These are phyloP conservation scores for Campaea margaritaria DNA, from an alignment of 2,888 invertebrate species.

Conservation along the genomic window DNA sequence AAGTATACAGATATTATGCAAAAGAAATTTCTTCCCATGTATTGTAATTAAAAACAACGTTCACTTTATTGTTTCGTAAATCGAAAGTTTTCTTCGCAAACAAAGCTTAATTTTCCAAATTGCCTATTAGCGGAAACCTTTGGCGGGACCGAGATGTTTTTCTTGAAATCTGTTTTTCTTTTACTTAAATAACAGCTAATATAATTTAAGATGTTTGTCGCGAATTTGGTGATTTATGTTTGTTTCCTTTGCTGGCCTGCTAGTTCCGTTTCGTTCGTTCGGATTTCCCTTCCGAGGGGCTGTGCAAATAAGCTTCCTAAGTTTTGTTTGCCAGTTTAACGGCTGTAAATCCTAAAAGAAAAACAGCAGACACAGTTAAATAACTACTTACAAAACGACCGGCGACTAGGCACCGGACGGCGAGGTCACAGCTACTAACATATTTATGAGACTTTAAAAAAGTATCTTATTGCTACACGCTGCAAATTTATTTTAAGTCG, in stretches of 20 bases:
- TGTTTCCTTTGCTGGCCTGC: constrained; percentile 68
- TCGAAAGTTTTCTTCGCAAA: constrained; percentile 64
- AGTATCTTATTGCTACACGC: constrained; percentile 36
- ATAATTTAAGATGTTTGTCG: constrained; percentile 70
- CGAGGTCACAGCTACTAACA: constrained; percentile 59
- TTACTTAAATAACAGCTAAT: constrained; percentile 64
- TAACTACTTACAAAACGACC: constrained; percentile 17
- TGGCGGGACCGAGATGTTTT: constrained; percentile 54
- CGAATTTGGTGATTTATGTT: constrained; percentile 78
- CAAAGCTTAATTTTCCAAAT: constrained; percentile 64
- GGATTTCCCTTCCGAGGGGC: constrained; percentile 74
- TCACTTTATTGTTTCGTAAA: constrained; percentile 57
- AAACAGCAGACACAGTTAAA: constrained; percentile 52
- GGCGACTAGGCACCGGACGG: constrained; percentile 34
- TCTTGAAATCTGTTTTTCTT: constrained; percentile 64
- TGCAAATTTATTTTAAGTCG: constrained; percentile 40
- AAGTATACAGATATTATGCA: constrained; percentile 16
- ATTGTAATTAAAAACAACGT: constrained; percentile 57
- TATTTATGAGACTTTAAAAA: constrained; percentile 65
- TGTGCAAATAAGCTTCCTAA: constrained; percentile 76
- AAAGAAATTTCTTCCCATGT: constrained; percentile 26
- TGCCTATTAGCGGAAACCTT: constrained; percentile 60
- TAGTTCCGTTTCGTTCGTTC: constrained; percentile 63
- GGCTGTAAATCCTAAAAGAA: constrained; percentile 72
- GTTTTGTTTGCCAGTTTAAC: constrained; percentile 75